These are phyloP conservation scores for Poecilia velifera DNA, from an alignment of 2,797 vertebrate species.

Conservation along the genomic window DNA sequence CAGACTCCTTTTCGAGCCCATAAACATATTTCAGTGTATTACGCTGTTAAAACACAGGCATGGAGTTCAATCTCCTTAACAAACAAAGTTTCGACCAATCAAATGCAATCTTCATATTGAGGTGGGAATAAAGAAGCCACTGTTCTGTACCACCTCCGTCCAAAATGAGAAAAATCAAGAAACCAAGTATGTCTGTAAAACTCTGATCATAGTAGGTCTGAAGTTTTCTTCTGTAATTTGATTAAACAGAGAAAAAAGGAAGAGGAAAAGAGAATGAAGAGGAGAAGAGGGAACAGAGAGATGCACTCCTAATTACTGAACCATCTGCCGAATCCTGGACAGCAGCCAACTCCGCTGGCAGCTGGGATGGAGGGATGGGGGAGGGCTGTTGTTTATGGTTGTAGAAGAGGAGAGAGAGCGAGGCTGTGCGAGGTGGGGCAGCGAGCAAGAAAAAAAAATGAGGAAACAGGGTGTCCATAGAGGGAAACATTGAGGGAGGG, in stretches of 20 bases:
- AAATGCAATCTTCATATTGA: slow-evolving; percentile 36
- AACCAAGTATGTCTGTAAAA: slow-evolving; percentile 69
- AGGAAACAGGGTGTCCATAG: slow-evolving; percentile 70
- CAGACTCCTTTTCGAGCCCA: slow-evolving; percentile 30
- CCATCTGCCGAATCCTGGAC: slow-evolving; percentile 92
- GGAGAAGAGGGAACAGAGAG: slow-evolving; percentile 77
- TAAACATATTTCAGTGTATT: slow-evolving; percentile 21
- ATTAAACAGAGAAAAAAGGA: slow-evolving; percentile 80
- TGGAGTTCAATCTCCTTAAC: slow-evolving; percentile 32
- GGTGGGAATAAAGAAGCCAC: slow-evolving; percentile 37
- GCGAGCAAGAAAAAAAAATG: slow-evolving; percentile 46
- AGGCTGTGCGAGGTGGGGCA: slow-evolving; percentile 7
- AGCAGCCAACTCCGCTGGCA: slow-evolving; percentile 85
- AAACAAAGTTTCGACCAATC: slow-evolving; percentile 36
- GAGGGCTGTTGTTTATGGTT: slow-evolving; percentile 65
- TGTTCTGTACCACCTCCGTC: slow-evolving; percentile 38
- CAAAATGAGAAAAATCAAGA: slow-evolving; percentile 60
- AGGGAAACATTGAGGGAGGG: slow-evolving; percentile 55
- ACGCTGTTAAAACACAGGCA: slow-evolving; percentile 46
- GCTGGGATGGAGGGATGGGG: slow-evolving; percentile 82
- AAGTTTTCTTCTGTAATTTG: slow-evolving; percentile 86
- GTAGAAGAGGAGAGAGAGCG: slow-evolving; percentile 39
- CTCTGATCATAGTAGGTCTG: slow-evolving; percentile 61
- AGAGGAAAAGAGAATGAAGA: slow-evolving; percentile 70
- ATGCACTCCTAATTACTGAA: slow-evolving; percentile 86